Conservation (phyloP, 2,113 vertebrate species). For the Thalassarche chlororhynchos region DNA sequence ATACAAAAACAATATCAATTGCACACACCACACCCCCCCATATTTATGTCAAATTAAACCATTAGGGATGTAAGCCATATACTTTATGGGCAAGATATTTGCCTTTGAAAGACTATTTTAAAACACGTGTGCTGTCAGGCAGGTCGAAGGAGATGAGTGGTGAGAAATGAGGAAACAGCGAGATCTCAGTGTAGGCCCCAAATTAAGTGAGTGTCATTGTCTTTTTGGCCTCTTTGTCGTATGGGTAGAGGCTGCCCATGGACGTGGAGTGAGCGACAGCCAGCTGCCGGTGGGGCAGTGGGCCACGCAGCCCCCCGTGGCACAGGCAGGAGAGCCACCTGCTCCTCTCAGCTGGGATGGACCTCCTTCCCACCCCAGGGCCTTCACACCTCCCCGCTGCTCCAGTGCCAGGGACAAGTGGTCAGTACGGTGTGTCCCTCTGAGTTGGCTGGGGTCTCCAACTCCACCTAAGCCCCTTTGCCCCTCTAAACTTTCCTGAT, state of each 20-base stretch:
- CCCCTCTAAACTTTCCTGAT: neutral
- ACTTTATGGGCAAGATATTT: neutral
- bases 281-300: neutral
- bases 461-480: neutral
- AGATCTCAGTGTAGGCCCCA: neutral
- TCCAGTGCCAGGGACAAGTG: neutral
- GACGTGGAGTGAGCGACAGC: fast-evolving
- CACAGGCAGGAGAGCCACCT: neutral
- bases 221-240: neutral
- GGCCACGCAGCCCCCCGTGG: fast-evolving
- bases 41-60: neutral
- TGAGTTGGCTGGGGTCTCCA: neutral
- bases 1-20: neutral
- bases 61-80: neutral
- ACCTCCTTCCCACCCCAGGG: neutral
- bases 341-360: neutral
- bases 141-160: neutral
- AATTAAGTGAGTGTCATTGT: neutral
- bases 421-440: neutral
- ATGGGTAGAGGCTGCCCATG: neutral
- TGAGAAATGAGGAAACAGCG: neutral
- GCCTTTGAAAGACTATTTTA: neutral
- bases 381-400: neutral
- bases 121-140: neutral
- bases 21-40: neutral